Percentiles rank a stretch among this genome's conserved stretches.
These are phyloP conservation scores for Myotis lucifugus DNA, from an alignment of 2,113 vertebrate genomes.

Conservation along the genomic window DNA sequence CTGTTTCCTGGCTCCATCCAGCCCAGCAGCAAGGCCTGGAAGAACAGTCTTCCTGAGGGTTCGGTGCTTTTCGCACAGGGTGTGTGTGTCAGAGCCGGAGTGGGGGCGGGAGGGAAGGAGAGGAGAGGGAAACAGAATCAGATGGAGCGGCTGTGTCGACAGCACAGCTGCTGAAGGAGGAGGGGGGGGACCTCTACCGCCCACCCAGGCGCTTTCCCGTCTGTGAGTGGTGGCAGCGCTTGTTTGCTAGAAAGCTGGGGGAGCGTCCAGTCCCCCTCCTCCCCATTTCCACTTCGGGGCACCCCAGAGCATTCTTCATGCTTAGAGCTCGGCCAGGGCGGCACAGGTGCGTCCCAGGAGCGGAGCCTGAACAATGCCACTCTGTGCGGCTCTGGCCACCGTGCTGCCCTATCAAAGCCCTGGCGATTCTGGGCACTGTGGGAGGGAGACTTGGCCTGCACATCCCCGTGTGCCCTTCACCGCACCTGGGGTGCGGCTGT, in stretches of 20 bases:
- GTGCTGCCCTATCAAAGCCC: background rate
- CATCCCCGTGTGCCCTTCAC: background rate
- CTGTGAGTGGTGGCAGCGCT: background rate
- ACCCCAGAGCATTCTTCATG: background rate
- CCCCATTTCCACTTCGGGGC: background rate
- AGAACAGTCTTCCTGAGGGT: background rate
- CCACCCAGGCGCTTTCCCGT: rapidly evolving
- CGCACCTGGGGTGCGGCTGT: background rate
- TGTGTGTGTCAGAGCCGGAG: too few species aligned
- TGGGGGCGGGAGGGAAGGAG: background rate
- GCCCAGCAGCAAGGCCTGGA: background rate
- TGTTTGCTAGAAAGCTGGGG: background rate
- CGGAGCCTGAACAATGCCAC: background rate
- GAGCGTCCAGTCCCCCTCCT: background rate
- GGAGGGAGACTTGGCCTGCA: background rate
- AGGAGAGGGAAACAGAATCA: background rate
- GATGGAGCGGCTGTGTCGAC: background rate
- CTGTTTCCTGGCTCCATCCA: background rate
- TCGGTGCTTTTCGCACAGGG: background rate
- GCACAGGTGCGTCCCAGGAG: background rate
- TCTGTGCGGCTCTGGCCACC: background rate
- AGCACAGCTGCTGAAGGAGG: background rate
- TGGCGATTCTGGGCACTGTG: background rate
- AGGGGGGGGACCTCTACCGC: rapidly evolving
- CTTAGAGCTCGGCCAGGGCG: background rate